Evolutionary conservation across 2,888 invertebrate species (phyloP), one percentile per base, ranked within the genome.

Genomic region (Caenorhabditis parvicauda): DNA sequence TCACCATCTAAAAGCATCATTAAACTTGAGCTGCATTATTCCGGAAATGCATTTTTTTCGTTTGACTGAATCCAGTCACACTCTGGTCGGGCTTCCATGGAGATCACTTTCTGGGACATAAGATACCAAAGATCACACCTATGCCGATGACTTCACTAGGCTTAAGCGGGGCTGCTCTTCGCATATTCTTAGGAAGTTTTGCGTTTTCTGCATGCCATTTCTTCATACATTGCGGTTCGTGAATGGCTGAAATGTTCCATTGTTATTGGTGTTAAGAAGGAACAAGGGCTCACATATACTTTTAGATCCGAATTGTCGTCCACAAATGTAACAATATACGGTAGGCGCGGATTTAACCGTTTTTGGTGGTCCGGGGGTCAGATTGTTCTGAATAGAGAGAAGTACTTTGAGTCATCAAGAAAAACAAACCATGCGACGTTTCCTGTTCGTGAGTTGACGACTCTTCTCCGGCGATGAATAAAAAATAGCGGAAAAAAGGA

Each of bases 261-360:
- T 47, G 28, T 43, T 25, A 27, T 14, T n/a, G n/a, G n/a, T n/a
- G n/a, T n/a, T 49, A 24, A 49, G 14, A n/a, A n/a, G n/a, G n/a
- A n/a, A n/a, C n/a, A n/a, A n/a, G 27, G 12, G 44, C 63, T 19
- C 43, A 66, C 69, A 64, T 22, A 76, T 78, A 44, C 87, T 87
- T 71, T 85, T 85, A 1, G 85, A 84, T 28, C 88, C 88, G 75
- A 88, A 88, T 74, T 86, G 86, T 45, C 87, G 83, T 2, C 87
- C 87, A 74, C 88, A 89, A 68, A 87, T 86, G 79, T 87, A 86
- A 75, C 88, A 89, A 57, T 83, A 81, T 38, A 83, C 80, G 12
- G 82, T 81, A 9, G 79, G 81, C 3, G 82, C 82, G n/a, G 79
- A 67, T 17, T 60, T 51, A 0, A 76, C 70, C 21, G 77, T 79